Evolutionary conservation across 2,113 vertebrate species (phyloP), one percentile per base, ranked within the genome.

Genomic region (Anolis sagrei): DNA sequence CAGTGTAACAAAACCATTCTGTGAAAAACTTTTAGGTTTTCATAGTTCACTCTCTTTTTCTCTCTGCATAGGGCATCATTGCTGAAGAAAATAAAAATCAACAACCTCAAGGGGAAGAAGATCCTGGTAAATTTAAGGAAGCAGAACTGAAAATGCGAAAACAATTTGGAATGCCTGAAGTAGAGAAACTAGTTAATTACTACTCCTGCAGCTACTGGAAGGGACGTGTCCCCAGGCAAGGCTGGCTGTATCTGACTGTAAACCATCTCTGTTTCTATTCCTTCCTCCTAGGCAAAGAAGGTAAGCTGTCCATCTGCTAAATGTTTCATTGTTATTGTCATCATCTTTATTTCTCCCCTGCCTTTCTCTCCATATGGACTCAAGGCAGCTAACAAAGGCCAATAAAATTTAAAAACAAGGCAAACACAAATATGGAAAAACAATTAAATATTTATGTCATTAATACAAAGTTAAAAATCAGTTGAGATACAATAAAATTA

Each of bases 131-230:
- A 94, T 99, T 99, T 94, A 97, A 97, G 79, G 99, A 99, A 93
- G 99, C 99, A 0, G 98, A 98, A 88, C 94, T 98, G 89, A 99
- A 99, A 95, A 99, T 99, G 98, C 83, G 98, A 82, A 98, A 97
- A 94, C 96, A 99, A 92, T 99, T 99, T 21, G 97, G 98, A 76
- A 99, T 99, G 98, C 99, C 99, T 0, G 98, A 98, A 21, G 98
- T 97, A 75, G 99, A 99, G 95, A 99, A 99, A 93, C 95, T 99
- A 93, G 99, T 99, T 76, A 99, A 99, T 91, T 99, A 99, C 91
- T 99, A 99, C 86, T 99, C 98, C 72, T 99, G 99, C 95, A 99
- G 98, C 94, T 99, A 97, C 89, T 99, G 99, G 99, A 99, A 99
- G 92, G 98, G 99, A 1, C 95, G 98, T 0, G 98, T 99, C 14